Percentiles rank a stretch among this genome's conserved stretches.
phyloP scores from a whole-genome alignment of 2,113 vertebrate species.

The Oreotrochilus melanogaster region DNA sequence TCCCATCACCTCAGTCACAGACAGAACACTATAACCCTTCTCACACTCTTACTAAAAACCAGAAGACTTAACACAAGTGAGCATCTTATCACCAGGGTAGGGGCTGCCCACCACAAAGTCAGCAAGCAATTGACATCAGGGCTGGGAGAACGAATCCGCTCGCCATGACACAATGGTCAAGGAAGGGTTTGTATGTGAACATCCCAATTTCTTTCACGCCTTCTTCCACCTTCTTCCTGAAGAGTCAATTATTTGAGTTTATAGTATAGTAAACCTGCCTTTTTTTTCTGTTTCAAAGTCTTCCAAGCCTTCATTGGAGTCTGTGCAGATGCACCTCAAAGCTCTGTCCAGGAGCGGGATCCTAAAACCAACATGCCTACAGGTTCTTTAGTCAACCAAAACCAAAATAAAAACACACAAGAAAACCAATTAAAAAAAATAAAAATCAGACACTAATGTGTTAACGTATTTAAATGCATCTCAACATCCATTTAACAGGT shows the following conservation, averaged over 20 bases:
- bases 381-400: not conserved
- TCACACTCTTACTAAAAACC: not conserved
- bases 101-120: not conserved
- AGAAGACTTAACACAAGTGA: not conserved
- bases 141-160: not conserved
- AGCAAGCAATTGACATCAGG: not conserved
- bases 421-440: not conserved
- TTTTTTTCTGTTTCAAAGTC: not conserved
- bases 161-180: rapidly evolving
- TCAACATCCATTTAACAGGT: not conserved
- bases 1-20: not conserved
- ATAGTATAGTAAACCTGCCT: not conserved
- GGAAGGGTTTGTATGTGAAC: not conserved
- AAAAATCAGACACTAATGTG: not conserved
- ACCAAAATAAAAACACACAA: too few relatives aligned
- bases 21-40: not conserved
- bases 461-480: not conserved
- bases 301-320: not conserved
- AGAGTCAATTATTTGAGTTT: not conserved
- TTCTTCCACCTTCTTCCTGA: not conserved
- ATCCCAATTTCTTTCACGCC: not conserved
- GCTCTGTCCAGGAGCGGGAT: not conserved
- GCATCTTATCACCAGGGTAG: rapidly evolving
- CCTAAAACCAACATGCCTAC: not conserved
- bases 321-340: not conserved